A percentile compares a stretch with the other conserved stretches of the same genome.
Conservation (phyloP, 2,888 invertebrate species). For the Epinotia ramella region DNA sequence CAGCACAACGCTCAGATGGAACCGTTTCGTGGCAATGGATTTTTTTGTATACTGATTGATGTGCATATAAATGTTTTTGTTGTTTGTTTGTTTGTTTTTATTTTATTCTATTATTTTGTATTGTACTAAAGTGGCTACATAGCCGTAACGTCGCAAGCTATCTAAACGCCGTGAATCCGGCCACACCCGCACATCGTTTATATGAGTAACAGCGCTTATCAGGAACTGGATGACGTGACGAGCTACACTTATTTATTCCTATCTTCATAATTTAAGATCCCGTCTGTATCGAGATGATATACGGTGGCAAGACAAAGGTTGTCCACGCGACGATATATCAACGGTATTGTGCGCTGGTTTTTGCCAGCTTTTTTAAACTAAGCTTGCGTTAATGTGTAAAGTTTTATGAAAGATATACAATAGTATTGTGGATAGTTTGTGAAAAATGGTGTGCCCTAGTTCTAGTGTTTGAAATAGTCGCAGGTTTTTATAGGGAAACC, state of each 20-base stretch:
- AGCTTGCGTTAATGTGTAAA: conserved; percentile 23
- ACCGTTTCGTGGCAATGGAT: too few relatives aligned
- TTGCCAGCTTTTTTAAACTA: conserved; percentile 27
- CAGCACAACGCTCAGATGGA: too few relatives aligned
- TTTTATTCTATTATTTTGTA: too few relatives aligned
- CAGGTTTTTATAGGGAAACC: background rate
- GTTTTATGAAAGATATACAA: conserved; percentile 14
- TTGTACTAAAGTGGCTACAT: too few relatives aligned
- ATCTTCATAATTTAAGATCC: conserved; percentile 37
- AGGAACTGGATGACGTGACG: conserved; percentile 26
- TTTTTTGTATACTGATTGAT: too few relatives aligned
- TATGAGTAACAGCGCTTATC: conserved; percentile 9
- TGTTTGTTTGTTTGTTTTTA: too few relatives aligned
- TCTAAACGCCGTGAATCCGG: too few relatives aligned
- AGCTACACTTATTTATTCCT: conserved; percentile 28
- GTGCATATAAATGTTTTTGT: too few relatives aligned
- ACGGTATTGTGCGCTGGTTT: conserved; percentile 17
- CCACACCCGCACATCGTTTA: background rate
- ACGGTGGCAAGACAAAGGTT: conserved; percentile 35
- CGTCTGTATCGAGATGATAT: conserved; percentile 34
- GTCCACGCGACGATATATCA: conserved; percentile 33
- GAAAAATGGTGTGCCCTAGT: background rate
- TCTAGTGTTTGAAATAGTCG: background rate
- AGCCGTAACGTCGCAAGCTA: too few relatives aligned
- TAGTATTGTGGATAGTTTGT: conserved; percentile 13